Evolutionary conservation across 2,797 vertebrate species (phyloP).

Genomic region (Acipenser transmontanus): DNA sequence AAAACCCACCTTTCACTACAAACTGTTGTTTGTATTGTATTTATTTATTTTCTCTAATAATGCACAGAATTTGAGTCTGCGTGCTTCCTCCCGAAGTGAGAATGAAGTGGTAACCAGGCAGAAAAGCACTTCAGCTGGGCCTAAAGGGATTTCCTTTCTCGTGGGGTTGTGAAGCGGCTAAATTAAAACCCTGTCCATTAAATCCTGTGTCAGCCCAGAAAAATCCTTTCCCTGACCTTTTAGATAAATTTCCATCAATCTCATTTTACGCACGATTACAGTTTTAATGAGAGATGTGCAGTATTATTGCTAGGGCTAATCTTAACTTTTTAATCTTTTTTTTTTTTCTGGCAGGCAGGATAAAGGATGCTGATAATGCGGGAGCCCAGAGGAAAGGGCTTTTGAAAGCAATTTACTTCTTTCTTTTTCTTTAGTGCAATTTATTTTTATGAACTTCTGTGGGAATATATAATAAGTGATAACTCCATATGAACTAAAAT

Average conservation of each 20-base stretch:
- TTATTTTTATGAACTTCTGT: constrained; percentile 44
- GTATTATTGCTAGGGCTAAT: constrained; percentile 74
- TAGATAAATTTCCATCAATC: constrained; percentile 86
- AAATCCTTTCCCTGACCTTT: constrained; percentile 76
- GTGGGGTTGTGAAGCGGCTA: constrained; percentile 70
- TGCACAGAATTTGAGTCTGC: too few relatives aligned
- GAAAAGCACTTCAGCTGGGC: constrained; percentile 50
- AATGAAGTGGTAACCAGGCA: constrained; percentile 2
- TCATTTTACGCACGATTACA: constrained; percentile 92
- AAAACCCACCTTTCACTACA: too few relatives aligned
- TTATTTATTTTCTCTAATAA: too few relatives aligned
- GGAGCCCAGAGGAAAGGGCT: constrained; percentile 59
- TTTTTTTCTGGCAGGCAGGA: constrained; percentile 53
- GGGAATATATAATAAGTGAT: constrained; percentile 16
- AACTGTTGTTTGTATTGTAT: too few relatives aligned
- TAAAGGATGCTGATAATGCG: constrained; percentile 81
- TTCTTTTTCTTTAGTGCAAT: constrained; percentile 35
- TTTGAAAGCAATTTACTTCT: constrained; percentile 66
- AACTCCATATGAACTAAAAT: too few relatives aligned
- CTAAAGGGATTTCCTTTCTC: constrained; percentile 66
- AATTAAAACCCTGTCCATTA: constrained; percentile 92
- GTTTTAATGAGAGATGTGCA: constrained; percentile 90
- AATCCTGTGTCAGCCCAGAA: constrained; percentile 75
- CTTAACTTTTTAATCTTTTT: constrained; percentile 63
- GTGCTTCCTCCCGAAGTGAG: too few relatives aligned